phyloP scores from a whole-genome alignment of 1,140 invertebrate genomes.

The Bombus cullumanus region DNA sequence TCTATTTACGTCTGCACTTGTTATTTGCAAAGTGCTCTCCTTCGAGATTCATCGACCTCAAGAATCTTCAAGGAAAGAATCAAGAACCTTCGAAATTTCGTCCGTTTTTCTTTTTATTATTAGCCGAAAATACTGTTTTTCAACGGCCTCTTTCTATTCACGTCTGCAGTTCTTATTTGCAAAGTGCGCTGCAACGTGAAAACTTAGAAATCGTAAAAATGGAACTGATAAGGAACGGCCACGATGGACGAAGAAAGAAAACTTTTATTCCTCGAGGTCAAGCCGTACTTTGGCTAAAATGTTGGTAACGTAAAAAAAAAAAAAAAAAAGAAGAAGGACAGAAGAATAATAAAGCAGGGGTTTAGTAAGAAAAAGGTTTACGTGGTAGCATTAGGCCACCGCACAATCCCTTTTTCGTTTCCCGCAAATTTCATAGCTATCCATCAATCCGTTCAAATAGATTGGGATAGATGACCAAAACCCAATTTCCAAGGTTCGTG shows the following conservation, averaged over 20 bases:
- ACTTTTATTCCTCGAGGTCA: no score
- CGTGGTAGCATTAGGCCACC: neutral
- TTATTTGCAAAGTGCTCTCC: no score
- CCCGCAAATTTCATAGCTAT: neutral
- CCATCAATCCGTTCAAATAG: neutral
- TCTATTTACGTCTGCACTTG: no score
- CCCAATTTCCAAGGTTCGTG: neutral
- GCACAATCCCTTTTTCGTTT: neutral
- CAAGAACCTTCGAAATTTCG: neutral
- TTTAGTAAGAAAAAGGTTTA: neutral
- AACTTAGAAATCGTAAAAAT: no score
- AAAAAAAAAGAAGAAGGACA: neutral
- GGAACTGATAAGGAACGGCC: no score
- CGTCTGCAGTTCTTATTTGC: no score
- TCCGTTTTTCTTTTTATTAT: neutral
- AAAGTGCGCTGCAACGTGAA: no score
- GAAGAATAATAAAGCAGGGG: neutral
- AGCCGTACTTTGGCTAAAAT: no score
- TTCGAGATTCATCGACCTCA: neutral
- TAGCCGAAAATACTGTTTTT: no score
- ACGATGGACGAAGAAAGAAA: no score
- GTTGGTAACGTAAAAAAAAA: neutral
- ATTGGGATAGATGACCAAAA: neutral
- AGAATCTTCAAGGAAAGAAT: neutral
- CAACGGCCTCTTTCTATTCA: no score